These are phyloP conservation scores for Leptoteleia sp. DNA, from an alignment of 1,140 invertebrate species.

Conservation along the genomic window DNA sequence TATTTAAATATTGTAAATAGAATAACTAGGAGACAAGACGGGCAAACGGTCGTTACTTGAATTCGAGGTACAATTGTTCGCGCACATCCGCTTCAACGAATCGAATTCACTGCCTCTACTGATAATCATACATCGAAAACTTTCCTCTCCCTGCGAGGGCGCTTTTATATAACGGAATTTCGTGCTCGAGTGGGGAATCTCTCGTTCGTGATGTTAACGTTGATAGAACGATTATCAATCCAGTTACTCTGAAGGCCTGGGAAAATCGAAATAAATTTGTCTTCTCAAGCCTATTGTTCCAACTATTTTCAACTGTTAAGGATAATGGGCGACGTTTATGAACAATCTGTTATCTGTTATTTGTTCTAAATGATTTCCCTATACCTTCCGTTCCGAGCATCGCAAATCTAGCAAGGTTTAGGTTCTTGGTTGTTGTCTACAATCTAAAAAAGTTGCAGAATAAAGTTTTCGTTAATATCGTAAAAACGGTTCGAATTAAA, in stretches of 20 bases:
- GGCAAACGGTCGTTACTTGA: conserved; percentile 12
- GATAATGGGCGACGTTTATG: neutral
- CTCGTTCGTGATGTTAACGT: conserved; percentile 14
- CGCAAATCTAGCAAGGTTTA: neutral
- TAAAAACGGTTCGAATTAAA: neutral
- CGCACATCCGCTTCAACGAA: conserved; percentile 36
- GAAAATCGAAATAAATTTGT: neutral
- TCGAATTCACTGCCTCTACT: conserved; percentile 49
- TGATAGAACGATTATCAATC: neutral
- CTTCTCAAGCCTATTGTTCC: neutral
- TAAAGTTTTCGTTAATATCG: neutral
- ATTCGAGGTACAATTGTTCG: conserved; percentile 21
- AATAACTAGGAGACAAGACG: conserved; percentile 19
- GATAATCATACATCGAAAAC: conserved; percentile 51
- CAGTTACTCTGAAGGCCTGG: neutral
- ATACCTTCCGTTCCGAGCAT: neutral
- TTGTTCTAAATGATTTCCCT: neutral
- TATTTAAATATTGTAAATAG: conserved; percentile 40
- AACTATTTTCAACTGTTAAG: neutral
- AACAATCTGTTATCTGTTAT: neutral
- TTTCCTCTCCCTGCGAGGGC: conserved; percentile 16
- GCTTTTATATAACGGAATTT: conserved; percentile 25
- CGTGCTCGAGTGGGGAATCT: conserved; percentile 1
- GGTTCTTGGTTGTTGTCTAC: too few relatives aligned
- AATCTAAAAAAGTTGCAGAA: too few relatives aligned